Conservation (phyloP, 2,113 vertebrate species). For the Phalacrocorax carbo region DNA sequence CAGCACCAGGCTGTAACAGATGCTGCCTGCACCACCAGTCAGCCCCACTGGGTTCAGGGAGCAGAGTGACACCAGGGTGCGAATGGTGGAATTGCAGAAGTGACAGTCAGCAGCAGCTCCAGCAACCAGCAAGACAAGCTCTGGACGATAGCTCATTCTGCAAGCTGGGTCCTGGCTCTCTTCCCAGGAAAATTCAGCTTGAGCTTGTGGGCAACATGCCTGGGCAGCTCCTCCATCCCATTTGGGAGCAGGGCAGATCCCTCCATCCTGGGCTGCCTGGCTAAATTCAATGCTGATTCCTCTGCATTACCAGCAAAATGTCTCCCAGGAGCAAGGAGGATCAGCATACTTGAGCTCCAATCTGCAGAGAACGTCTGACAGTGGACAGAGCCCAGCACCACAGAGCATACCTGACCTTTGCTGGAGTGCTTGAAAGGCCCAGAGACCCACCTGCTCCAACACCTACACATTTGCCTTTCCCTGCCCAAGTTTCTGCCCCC, state of each 20-base stretch:
- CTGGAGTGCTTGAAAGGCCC: not conserved
- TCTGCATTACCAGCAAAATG: not conserved
- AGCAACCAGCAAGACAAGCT: not conserved
- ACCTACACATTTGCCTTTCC: not conserved
- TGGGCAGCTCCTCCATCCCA: not conserved
- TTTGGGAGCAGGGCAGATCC: not conserved
- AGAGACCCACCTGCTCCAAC: not conserved
- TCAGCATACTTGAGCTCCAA: not conserved
- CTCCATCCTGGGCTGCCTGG: not conserved
- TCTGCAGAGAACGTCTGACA: not conserved
- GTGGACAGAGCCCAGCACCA: not conserved
- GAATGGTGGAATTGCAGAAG: not conserved
- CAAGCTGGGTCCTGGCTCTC: not conserved
- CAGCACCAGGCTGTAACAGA: fast-evolving
- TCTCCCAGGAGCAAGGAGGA: not conserved
- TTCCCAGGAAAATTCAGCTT: not conserved
- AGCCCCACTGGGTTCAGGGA: not conserved
- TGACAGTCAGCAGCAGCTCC: not conserved
- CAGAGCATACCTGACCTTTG: not conserved
- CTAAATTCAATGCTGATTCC: not conserved
- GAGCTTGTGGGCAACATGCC: not conserved
- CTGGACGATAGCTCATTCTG: not conserved
- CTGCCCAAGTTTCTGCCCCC: not conserved
- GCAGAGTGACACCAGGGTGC: not conserved
- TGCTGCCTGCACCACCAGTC: fast-evolving